Conservation (phyloP, 2,113 vertebrate genomes). For the Cyphomyrus discorhynchus region DNA sequence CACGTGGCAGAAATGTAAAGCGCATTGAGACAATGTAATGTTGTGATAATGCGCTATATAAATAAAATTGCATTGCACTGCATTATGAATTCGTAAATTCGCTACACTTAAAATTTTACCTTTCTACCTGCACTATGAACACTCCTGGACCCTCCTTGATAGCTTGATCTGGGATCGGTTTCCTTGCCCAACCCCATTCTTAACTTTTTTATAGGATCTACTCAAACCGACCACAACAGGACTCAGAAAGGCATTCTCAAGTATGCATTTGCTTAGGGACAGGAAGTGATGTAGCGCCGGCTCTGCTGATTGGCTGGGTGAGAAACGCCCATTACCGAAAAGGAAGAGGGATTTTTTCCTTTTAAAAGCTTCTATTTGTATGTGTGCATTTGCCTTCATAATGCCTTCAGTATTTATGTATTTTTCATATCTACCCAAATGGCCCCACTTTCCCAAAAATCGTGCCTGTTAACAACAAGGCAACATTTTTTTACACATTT, state of each 20-base stretch:
- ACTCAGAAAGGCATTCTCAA: not conserved
- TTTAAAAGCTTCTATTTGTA: not conserved
- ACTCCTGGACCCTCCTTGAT: too few relatives aligned
- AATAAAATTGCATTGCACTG: too few relatives aligned
- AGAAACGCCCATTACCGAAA: conserved; percentile 24
- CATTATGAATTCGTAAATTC: conserved; percentile 48
- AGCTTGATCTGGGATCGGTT: not conserved
- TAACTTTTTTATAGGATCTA: not conserved
- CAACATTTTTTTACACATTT: too few relatives aligned
- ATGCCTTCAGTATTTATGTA: too few relatives aligned
- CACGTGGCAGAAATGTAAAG: too few relatives aligned
- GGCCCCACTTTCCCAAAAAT: too few relatives aligned
- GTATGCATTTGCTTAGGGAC: not conserved
- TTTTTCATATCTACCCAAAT: too few relatives aligned
- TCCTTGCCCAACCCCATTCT: not conserved
- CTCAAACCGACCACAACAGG: not conserved
- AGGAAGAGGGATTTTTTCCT: not conserved
- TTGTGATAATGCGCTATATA: too few relatives aligned
- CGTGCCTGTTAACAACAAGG: too few relatives aligned
- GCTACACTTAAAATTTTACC: not conserved
- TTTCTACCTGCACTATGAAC: not conserved
- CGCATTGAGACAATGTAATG: too few relatives aligned
- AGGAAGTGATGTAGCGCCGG: not conserved
- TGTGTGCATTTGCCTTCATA: too few relatives aligned
- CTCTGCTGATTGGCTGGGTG: conserved; percentile 30